phyloP scores from a whole-genome alignment of 1,140 invertebrate genomes.

The Bombus superbus region DNA sequence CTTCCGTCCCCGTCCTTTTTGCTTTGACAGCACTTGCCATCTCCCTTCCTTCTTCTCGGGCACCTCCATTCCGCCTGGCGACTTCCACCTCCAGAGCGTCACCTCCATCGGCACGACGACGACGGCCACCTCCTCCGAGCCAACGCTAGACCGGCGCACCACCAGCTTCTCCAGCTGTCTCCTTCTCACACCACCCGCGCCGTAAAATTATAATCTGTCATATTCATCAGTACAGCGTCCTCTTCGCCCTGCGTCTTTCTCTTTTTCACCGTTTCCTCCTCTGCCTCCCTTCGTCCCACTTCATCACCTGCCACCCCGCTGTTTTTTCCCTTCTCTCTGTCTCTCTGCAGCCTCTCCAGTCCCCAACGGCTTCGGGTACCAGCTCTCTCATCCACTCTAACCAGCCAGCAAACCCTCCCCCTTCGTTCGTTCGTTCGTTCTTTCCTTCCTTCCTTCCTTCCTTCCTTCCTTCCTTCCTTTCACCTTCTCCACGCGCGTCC shows the following conservation, averaged over 20 bases:
- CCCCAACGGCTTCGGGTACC: background rate
- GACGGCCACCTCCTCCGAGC: slow-evolving; percentile 26
- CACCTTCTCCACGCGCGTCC: background rate
- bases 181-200: slow-evolving; percentile 38
- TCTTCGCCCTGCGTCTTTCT: background rate
- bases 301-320: background rate
- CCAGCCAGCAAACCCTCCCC: background rate
- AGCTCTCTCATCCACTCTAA: background rate
- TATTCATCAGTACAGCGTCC: slow-evolving; percentile 69
- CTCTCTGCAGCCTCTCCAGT: background rate
- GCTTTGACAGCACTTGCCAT: slow-evolving; percentile 65
- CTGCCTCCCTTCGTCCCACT: background rate
- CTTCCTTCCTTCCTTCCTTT: slow-evolving; percentile 8
- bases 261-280: slow-evolving; percentile 6
- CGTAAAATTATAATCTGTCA: slow-evolving; percentile 74
- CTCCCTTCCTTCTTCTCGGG: slow-evolving; percentile 35
- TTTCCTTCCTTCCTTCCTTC: background rate
- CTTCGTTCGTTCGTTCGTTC: background rate
- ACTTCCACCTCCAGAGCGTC: slow-evolving; percentile 42
- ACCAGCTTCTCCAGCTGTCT: slow-evolving; percentile 10
- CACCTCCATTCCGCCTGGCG: slow-evolving; percentile 25
- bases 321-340: background rate
- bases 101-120: slow-evolving; percentile 39
- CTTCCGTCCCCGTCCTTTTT: slow-evolving; percentile 53
- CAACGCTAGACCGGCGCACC: slow-evolving; percentile 44